Evolutionary conservation across 1,140 invertebrate genomes (phyloP), one percentile per base, ranked within the genome.

Genomic region (Papilio polyxenes): DNA sequence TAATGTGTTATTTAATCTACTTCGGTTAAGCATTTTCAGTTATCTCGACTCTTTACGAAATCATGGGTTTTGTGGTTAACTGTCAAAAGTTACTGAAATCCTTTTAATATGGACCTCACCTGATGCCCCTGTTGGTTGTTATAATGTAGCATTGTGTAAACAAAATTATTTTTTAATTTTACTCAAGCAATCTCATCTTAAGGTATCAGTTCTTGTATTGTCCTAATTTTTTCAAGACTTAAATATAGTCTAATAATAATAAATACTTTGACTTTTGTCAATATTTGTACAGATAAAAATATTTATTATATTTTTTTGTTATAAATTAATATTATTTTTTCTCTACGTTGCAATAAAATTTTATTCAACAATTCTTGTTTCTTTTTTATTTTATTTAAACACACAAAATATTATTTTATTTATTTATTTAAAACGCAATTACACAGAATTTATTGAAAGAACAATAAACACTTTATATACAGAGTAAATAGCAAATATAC

Each of bases 341-440:
- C 23, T 65, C 5, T 65, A 65, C 72, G 75, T 82, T 77, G 81
- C n/a, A 11, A 53, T 7, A 3, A 77, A 59, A 11, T 81, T 11
- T 74, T 81, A 75, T 84, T 59, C 13, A 2, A 59, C 5, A 9
- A 59, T 20, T 17, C n/a, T 20, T 8, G 7, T 53, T 53, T 15
- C 1, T 2, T n/a, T 65, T 81, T 81, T 72, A 56, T 59, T 37
- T 76, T 82, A 82, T 62, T 80, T 40, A 56, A 9, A 11, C 75
- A 49, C 78, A 76, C 9, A 86, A 77, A 85, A 59, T 44, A 17
- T 65, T 82, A 77, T 86, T 85, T 83, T 84, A 62, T 65, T 85
- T 80, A 80, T 92, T 91, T 91, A 89, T 90, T 91, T 89, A 82
- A 89, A 91, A 91, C 81, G 81, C 89, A 90, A 88, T 86, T 89